Conservation (phyloP, 2,888 invertebrate genomes). For the Gryllus longicercus region DNA sequence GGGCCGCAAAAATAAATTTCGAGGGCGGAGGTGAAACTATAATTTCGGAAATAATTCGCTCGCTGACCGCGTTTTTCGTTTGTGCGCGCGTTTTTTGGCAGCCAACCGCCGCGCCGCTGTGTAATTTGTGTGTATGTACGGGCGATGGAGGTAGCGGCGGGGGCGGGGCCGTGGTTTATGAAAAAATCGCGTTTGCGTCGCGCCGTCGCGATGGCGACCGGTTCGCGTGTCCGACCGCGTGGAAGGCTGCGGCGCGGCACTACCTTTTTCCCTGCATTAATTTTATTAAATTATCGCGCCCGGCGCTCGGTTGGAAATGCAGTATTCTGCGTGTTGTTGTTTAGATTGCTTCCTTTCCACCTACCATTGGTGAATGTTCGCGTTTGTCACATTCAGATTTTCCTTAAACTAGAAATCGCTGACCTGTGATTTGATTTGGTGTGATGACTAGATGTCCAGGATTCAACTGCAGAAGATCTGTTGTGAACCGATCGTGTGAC, state of each 20-base stretch:
- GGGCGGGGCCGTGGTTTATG: not conserved
- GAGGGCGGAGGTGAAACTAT: not conserved
- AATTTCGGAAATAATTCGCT: constrained; percentile 6
- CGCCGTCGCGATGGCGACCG: not conserved
- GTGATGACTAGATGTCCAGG: no score
- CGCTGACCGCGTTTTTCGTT: not conserved
- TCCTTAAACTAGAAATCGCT: no score
- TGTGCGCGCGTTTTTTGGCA: not conserved
- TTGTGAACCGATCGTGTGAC: no score
- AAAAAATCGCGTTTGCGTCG: not conserved
- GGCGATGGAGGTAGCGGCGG: not conserved
- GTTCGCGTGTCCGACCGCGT: not conserved
- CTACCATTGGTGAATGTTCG: no score
- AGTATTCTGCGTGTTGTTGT: no score
- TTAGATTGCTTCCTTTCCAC: no score
- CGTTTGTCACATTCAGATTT: no score
- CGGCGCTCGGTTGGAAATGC: no score
- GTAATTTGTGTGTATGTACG: not conserved
- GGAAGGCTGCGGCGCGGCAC: not conserved
- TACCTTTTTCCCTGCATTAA: not conserved
- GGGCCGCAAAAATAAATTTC: not conserved
- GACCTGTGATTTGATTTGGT: no score
- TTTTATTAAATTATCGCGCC: not conserved
- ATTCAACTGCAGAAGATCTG: no score
- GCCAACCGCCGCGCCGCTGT: not conserved